These are phyloP conservation scores for Brachionus manjavacas DNA, from an alignment of 1,140 invertebrate species.

Conservation along the genomic window DNA sequence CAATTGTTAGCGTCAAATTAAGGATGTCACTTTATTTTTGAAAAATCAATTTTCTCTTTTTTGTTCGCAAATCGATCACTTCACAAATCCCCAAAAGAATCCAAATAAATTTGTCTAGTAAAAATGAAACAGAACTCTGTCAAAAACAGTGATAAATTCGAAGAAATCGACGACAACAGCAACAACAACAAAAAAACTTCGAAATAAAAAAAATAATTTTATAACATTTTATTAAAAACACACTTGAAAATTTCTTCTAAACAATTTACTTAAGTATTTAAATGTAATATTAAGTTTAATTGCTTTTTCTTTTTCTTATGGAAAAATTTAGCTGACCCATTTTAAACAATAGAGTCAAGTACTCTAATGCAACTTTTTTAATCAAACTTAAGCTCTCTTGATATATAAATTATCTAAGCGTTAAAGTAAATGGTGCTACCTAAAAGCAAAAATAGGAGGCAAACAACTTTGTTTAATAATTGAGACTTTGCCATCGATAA, in stretches of 20 bases:
- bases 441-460: background rate
- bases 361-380: background rate
- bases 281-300: constrained; percentile 7
- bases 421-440: background rate
- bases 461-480: background rate
- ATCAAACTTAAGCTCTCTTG: background rate
- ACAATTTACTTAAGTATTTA: constrained; percentile 6
- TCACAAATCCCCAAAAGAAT: background rate
- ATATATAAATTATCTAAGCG: background rate
- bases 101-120: background rate
- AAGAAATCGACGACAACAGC: background rate
- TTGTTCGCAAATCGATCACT: background rate
- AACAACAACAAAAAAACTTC: background rate
- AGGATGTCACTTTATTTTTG: constrained; percentile 3
- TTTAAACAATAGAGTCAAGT: background rate
- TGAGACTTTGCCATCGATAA: background rate
- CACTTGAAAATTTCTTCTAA: background rate
- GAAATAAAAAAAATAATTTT: background rate
- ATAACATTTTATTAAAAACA: background rate
- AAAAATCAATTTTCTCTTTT: background rate
- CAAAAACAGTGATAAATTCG: background rate
- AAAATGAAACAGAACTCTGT: background rate
- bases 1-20: background rate
- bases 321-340: background rate
- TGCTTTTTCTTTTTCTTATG: background rate